Evolutionary conservation across 2,797 vertebrate species (phyloP).

Genomic region (Darevskia mixta): DNA sequence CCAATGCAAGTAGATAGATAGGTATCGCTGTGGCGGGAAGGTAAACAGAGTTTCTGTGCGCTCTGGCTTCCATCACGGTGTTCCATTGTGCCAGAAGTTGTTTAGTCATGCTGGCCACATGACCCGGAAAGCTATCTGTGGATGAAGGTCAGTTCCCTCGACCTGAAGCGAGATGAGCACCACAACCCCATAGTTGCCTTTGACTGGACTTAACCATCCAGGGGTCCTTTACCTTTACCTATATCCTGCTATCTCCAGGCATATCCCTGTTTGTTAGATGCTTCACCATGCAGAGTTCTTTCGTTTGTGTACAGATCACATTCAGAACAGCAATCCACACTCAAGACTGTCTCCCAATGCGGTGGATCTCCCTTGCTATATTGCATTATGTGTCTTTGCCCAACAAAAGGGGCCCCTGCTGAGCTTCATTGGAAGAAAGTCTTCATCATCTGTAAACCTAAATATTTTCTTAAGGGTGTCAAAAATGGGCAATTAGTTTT

Average conservation of each 20-base stretch:
- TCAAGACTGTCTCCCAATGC: neutral
- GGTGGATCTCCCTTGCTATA: constrained; percentile 37
- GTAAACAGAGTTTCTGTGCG: too few relatives aligned
- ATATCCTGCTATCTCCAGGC: too few relatives aligned
- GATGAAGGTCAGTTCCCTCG: too few relatives aligned
- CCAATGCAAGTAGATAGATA: too few relatives aligned
- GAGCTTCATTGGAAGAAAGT: constrained; percentile 27
- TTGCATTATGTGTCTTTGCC: neutral
- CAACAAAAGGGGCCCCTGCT: neutral
- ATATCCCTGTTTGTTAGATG: neutral
- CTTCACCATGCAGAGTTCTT: neutral
- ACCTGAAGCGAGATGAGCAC: too few relatives aligned
- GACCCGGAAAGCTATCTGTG: too few relatives aligned
- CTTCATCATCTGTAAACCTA: constrained; percentile 42
- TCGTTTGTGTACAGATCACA: neutral
- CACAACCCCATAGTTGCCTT: neutral
- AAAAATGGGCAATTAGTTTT: constrained; percentile 20
- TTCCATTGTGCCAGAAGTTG: too few relatives aligned
- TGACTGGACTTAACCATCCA: too few relatives aligned
- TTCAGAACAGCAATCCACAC: neutral
- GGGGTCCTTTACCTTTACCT: too few relatives aligned
- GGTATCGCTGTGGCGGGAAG: too few relatives aligned
- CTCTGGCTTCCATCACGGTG: too few relatives aligned
- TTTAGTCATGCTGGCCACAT: too few relatives aligned
- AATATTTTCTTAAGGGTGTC: constrained; percentile 32